Percentiles rank a stretch among this genome's conserved stretches.
phyloP scores from a whole-genome alignment of 2,113 vertebrate genomes.

The Syrmaticus mikado region DNA sequence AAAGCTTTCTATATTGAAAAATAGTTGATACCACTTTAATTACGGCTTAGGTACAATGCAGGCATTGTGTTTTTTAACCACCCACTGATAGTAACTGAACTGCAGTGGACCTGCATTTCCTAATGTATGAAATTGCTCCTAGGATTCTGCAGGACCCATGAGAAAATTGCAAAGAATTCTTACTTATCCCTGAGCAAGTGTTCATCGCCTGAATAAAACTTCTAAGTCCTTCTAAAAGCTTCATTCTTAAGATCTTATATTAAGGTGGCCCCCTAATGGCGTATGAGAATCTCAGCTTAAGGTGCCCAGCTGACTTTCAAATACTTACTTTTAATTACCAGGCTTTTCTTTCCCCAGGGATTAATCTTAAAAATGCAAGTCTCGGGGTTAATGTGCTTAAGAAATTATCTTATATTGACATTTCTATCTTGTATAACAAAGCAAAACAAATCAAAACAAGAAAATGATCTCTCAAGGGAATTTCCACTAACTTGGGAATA shows the following conservation, averaged over 20 bases:
- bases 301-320: constrained; percentile 41
- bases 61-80: constrained; percentile 45
- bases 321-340: constrained; percentile 3
- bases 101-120: constrained; percentile 42
- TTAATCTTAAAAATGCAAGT: constrained; percentile 24
- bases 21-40: constrained; percentile 54
- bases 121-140: constrained; percentile 42
- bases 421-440: not conserved
- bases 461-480: not conserved
- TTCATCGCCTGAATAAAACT: constrained; percentile 4
- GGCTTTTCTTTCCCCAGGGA: constrained; percentile 19
- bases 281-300: constrained; percentile 21
- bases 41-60: constrained; percentile 24
- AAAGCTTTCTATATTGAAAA: constrained; percentile 56
- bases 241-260: constrained; percentile 31
- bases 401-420: not conserved
- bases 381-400: not conserved
- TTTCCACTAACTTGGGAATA: not conserved
- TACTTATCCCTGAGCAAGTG: constrained; percentile 27
- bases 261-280: constrained; percentile 47
- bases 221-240: constrained; percentile 27
- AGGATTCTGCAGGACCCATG: constrained; percentile 36
- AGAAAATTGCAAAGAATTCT: constrained; percentile 68
- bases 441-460: constrained; percentile 3
- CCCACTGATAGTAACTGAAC: constrained; percentile 38